A percentile compares a stretch with the other conserved stretches of the same genome.
These are phyloP conservation scores for Oenanthe melanoleuca DNA, from an alignment of 2,113 vertebrate species.

Conservation along the genomic window DNA sequence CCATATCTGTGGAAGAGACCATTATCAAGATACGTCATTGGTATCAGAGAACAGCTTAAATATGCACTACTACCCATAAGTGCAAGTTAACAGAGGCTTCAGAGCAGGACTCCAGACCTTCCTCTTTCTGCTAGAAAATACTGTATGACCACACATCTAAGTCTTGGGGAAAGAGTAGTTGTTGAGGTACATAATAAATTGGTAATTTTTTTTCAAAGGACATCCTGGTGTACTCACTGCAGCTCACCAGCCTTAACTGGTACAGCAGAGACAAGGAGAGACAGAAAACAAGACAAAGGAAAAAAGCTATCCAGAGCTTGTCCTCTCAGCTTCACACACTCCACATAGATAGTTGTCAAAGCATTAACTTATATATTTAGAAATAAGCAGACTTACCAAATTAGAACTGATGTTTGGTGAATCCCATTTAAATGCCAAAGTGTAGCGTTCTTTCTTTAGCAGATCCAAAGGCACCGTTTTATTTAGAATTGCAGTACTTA, in stretches of 20 bases:
- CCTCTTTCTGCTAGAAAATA: neutral
- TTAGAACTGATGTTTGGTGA: rapidly evolving
- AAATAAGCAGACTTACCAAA: conserved; percentile 64
- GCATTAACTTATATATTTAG: neutral
- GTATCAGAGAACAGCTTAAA: neutral
- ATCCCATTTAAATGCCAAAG: neutral
- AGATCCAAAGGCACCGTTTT: rapidly evolving
- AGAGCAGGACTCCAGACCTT: neutral
- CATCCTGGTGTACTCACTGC: neutral
- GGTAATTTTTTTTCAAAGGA: neutral
- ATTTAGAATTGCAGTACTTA: rapidly evolving
- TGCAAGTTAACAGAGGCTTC: neutral
- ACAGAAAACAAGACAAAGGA: neutral
- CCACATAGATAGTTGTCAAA: neutral
- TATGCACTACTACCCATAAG: neutral
- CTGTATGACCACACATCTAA: neutral
- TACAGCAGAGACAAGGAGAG: neutral
- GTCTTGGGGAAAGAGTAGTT: neutral
- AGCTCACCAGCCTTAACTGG: neutral
- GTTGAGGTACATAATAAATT: neutral
- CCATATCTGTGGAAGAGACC: conserved; percentile 56
- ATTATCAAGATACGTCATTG: neutral
- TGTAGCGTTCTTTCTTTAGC: conserved; percentile 46
- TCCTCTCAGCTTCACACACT: neutral
- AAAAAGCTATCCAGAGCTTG: neutral